A percentile compares a stretch with the other conserved stretches of the same genome.
Evolutionary conservation across 2,113 vertebrate genomes (phyloP).

Genomic region (Danio rerio): GRCz12tu NC_133179.1:7927001-7927500

Average conservation of each 20-base stretch:
- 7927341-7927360: not conserved
- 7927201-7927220: not conserved
- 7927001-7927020: not conserved
- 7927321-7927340: not conserved
- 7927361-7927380: not conserved
- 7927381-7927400: not conserved
- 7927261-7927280: not conserved
- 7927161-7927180: constrained; percentile 1
- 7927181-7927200: constrained; percentile 16
- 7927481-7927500: not conserved
- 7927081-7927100: not conserved
- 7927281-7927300: not conserved
- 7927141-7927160: not conserved
- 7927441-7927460: not conserved
- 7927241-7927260: not conserved
- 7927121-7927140: not conserved
- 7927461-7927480: not conserved
- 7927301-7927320: not conserved
- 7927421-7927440: not conserved
- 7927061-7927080: not conserved
- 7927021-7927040: not conserved
- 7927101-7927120: not conserved
- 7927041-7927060: not conserved
- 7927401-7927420: not conserved
- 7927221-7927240: not conserved